Evolutionary conservation across 2,113 vertebrate species (phyloP).

Genomic region (Pseudonaja textilis): DNA sequence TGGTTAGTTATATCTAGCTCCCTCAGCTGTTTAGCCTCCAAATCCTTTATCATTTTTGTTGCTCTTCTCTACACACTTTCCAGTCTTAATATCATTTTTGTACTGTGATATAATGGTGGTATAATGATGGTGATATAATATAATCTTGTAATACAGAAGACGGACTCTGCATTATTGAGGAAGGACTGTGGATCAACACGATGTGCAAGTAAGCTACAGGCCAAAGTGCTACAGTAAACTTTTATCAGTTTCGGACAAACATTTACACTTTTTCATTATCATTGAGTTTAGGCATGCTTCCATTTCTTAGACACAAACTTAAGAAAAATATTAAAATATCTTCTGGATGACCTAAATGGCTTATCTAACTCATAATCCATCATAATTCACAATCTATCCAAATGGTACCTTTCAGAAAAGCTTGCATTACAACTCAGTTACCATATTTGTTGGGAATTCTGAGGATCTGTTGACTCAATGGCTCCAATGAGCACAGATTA

Average conservation of each 20-base stretch:
- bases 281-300: not conserved
- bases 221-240: not conserved
- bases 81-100: too few species aligned
- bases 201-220: not conserved
- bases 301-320: not conserved
- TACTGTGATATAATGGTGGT: too few species aligned
- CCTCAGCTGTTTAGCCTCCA: not conserved
- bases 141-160: not conserved
- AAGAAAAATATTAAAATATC: not conserved
- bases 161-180: not conserved
- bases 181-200: not conserved
- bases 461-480: not conserved
- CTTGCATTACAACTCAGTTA: not conserved
- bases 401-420: not conserved
- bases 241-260: not conserved
- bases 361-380: not conserved
- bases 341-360: not conserved
- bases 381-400: not conserved
- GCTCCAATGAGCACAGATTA: not conserved
- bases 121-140: too few species aligned
- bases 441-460: not conserved
- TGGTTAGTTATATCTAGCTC: not conserved
- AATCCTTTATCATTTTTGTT: not conserved
- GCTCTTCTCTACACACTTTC: too few species aligned
- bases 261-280: not conserved